Base-by-base conservation (phyloP, 2,888 invertebrate genomes). In the Aricia artaxerxes region DNA sequence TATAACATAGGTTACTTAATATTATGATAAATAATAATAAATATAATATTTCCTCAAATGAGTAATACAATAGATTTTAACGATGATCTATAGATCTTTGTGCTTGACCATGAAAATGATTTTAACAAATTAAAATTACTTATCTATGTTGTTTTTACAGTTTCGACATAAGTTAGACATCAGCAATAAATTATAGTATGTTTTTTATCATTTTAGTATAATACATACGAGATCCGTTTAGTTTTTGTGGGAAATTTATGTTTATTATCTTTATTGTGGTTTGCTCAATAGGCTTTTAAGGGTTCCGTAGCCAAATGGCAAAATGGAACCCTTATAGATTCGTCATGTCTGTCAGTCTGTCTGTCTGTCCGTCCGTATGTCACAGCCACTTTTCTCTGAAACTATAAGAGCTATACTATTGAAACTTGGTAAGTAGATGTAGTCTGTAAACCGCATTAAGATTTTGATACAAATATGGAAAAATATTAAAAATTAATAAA, bases 21-120 rank as follows among this genome's bases (percentile, higher is more conserved):
- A 60, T 1, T n/a, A 61, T 64, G 3, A 61, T 61, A 7, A 60
- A 24, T 6, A 60, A 16, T n/a, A 61, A 61, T 61, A 61, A 61
- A 57, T 5, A 24, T 9, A 64, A 69, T 35, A 35, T 69, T 69
- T 69, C 69, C 69, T 35, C 9, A 69, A 69, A 69, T 69, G 69
- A 13, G 1, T 1, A 35, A 69, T 11, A 69, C 35, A 69, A 69
- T 69, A 38, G 69, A 69, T 69, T 69, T 64, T 69, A 69, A 38
- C 6, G 35, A 69, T 69, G 69, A 69, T 38, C 69, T 5, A 35
- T 7, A 24, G 61, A 24, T 49, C 7, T 38, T 5, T 49, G 64
- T 35, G 9, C 35, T 69, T 69, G 69, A 69, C 69, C 69, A 69
- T 69, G 69, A 69, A 69, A 35, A 35, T 35, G 69, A 35, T 69